Evolutionary conservation across 1,140 invertebrate species (phyloP), one percentile per base, ranked within the genome.

Genomic region (Amyelois transitella): DNA sequence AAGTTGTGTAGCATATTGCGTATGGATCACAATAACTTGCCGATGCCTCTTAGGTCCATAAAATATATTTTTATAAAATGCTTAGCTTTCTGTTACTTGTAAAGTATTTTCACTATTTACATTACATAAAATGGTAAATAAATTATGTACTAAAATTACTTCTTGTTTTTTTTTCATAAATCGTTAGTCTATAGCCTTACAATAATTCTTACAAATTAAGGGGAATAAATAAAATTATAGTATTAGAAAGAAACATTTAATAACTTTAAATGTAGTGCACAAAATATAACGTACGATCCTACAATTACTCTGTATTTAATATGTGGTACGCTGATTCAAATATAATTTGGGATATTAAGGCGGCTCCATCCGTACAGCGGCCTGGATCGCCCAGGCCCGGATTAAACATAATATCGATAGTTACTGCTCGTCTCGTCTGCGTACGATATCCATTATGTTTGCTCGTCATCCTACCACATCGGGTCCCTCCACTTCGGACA

Each of bases 11-110:
- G 51, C 21, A 53, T 55, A 60, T 62, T 68, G 58, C 71, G 55
- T 66, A 60, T 51, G 58, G 48, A 60, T 63, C 58, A 71, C 59
- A 52, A 63, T 66, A 71, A 74, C 70, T 81, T 75, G 75, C 74
- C 65, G 69, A 73, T 61, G 80, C 62, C 69, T 77, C 60, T 77
- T 74, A 68, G 71, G 75, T 81, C 75, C 77, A 78, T 76, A 67
- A 67, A 71, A 75, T 72, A 77, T 75, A 87, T 87, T 87, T 87
- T 87, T 87, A 69, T 87, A 87, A 87, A 69, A 87, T 77, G 84
- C 84, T 87, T 87, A 84, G 84, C 84, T 84, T 85, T 82, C 75
- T 72, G 84, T 77, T 86, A 80, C 66, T 72, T 79, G 64, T 68
- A 71, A 75, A 78, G 80, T 77, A 75, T 75, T 81, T 75, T 65